Evolutionary conservation across 2,113 vertebrate species (phyloP).

Genomic region (Mobula hypostoma): DNA sequence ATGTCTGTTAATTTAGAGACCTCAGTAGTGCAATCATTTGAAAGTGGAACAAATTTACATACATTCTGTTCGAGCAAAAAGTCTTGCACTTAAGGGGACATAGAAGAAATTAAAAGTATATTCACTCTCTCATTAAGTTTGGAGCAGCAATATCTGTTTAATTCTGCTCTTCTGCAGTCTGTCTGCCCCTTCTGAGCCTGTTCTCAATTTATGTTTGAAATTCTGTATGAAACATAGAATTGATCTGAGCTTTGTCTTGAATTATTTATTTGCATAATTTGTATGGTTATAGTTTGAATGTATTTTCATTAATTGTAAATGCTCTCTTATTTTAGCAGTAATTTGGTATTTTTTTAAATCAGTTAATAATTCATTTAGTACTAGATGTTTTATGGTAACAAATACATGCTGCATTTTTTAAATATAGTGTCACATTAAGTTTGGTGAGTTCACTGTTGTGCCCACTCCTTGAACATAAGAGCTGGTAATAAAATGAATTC

Average conservation of each 20-base stretch:
- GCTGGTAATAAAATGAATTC: background rate
- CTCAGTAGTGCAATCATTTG: background rate
- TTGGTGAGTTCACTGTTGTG: background rate
- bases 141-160: background rate
- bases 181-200: background rate
- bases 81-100: background rate
- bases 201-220: background rate
- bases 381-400: background rate
- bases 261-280: background rate
- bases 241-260: background rate
- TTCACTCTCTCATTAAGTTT: background rate
- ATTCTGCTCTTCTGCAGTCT: background rate
- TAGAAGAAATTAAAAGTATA: background rate
- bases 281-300: background rate
- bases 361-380: background rate
- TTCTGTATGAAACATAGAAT: background rate
- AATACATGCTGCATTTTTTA: background rate
- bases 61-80: background rate
- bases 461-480: background rate
- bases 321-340: background rate
- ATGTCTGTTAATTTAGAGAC: conserved; percentile 41
- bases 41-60: background rate
- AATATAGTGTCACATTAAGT: background rate
- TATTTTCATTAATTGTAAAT: background rate
- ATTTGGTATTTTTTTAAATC: background rate